Evolutionary conservation across 2,113 vertebrate genomes (phyloP), one percentile per base, ranked within the genome.

Genomic region (Perca fluviatilis): DNA sequence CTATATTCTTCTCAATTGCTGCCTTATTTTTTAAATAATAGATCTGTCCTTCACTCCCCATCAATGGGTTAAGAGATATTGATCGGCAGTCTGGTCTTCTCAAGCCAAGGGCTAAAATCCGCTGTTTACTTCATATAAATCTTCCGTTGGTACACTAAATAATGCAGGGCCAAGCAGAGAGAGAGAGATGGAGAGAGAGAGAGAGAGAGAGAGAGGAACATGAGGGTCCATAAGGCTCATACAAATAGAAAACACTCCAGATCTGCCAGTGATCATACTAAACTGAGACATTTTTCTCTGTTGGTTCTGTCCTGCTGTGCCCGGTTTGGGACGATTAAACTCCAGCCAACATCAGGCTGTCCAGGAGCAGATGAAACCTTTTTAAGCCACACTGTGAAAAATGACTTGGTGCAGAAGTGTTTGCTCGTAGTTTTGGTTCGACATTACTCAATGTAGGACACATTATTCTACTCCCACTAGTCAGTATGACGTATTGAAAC

Each of bases 201-300:
- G 66, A 19, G 36, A 54, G 40, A 46, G 50, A 72, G 33, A 27
- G 72, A 46, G 65, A 58, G 57, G 56, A 25, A 54, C 51, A 89
- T 9, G 21, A 67, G 51, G 69, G n/a, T 85, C 46, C 65, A 43
- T 13, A 62, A 58, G 40, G 33, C 69, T 82, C 53, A 57, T 77
- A 74, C 75, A 72, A 71, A 86, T 46, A 66, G 65, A 75, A 89
- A 91, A 91, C 27, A 65, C 75, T 86, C 77, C 84, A 86, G 85
- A 93, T 94, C 85, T 91, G 79, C 85, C 82, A 87, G 86, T 79
- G 87, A 94, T 94, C 88, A 88, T 58, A 71, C 77, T 93, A 94
- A 95, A 93, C 88, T 83, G 91, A 93, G 90, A 91, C 92, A 95
- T 95, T 95, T 94, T 88, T 95, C 91, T 93, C 82, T 83, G 89